Evolutionary conservation across 1,140 invertebrate genomes (phyloP).

Genomic region (Heliconius melpomene): DNA sequence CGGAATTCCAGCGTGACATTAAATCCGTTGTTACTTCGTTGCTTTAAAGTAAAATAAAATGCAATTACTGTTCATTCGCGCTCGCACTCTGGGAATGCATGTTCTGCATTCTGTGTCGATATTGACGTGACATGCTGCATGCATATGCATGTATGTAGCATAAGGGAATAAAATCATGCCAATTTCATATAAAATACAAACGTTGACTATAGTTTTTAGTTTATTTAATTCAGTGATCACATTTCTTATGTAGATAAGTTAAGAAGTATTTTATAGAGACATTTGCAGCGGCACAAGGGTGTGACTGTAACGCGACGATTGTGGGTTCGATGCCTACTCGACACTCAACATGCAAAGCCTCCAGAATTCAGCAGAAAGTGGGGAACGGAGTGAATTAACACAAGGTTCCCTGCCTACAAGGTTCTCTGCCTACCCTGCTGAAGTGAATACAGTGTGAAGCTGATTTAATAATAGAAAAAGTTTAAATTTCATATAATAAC

Average conservation of each 20-base stretch:
- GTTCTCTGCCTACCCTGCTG: no score
- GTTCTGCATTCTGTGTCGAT: constrained; percentile 5
- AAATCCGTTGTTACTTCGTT: constrained; percentile 31
- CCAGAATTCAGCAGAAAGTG: no score
- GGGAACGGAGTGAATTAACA: no score
- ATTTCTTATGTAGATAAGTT: background rate
- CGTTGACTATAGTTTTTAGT: background rate
- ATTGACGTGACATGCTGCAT: constrained; percentile 5
- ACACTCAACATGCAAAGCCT: no score
- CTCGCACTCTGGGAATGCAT: constrained; percentile 21
- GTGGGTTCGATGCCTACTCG: no score
- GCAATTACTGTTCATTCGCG: constrained; percentile 25
- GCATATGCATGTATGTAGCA: background rate
- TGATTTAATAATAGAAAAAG: no score
- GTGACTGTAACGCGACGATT: no score
- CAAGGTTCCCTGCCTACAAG: no score
- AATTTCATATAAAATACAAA: constrained; percentile 5
- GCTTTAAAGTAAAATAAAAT: constrained; percentile 32
- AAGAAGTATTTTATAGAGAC: no score
- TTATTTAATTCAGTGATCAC: background rate
- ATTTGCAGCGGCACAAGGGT: no score
- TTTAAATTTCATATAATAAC: no score
- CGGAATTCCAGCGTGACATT: constrained; percentile 27
- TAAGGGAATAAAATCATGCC: constrained; percentile 6
- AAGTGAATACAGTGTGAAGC: no score